phyloP scores from a whole-genome alignment of 1,140 invertebrate genomes.

The Phymastichus coffea region DNA sequence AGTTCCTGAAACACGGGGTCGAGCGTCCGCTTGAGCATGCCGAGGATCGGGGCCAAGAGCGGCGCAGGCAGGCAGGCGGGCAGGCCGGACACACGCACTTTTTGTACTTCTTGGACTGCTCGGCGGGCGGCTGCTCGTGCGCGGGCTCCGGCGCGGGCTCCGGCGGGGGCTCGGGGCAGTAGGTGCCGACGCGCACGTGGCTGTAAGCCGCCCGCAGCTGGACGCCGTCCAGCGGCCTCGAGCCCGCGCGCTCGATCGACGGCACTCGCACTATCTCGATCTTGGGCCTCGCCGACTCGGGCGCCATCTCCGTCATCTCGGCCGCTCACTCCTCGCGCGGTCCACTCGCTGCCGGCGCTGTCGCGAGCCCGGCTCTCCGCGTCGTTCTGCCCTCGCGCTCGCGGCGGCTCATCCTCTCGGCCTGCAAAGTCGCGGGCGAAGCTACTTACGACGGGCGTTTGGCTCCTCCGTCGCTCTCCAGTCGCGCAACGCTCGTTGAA shows the following conservation, averaged over 20 bases:
- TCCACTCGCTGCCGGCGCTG: slow-evolving; percentile 8
- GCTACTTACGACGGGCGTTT: too few species aligned
- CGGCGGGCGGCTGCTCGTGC: slow-evolving; percentile 23
- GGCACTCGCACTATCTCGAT: slow-evolving; percentile 52
- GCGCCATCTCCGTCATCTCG: slow-evolving; percentile 24
- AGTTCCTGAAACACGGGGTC: slow-evolving; percentile 45
- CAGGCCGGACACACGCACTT: slow-evolving; percentile 42
- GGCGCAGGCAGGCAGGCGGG: too few species aligned
- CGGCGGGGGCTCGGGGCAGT: slow-evolving; percentile 43
- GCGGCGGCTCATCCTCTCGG: not conserved
- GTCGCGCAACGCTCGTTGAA: too few species aligned
- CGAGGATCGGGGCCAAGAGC: too few species aligned
- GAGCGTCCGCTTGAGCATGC: too few species aligned
- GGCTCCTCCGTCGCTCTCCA: too few species aligned
- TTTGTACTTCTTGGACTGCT: slow-evolving; percentile 47
- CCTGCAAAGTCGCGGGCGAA: too few species aligned
- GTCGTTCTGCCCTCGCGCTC: not conserved
- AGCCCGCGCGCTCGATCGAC: slow-evolving; percentile 47
- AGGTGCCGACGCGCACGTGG: slow-evolving; percentile 50
- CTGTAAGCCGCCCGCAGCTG: slow-evolving; percentile 49
- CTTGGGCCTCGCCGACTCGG: slow-evolving; percentile 45
- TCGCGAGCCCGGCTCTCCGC: not conserved
- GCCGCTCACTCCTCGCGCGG: not conserved
- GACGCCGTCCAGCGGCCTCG: slow-evolving; percentile 50
- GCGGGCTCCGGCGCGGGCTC: not conserved